A percentile compares a stretch with the other conserved stretches of the same genome.
Evolutionary conservation across 2,797 vertebrate species (phyloP).

Genomic region (Luscinia megarhynchos): DNA sequence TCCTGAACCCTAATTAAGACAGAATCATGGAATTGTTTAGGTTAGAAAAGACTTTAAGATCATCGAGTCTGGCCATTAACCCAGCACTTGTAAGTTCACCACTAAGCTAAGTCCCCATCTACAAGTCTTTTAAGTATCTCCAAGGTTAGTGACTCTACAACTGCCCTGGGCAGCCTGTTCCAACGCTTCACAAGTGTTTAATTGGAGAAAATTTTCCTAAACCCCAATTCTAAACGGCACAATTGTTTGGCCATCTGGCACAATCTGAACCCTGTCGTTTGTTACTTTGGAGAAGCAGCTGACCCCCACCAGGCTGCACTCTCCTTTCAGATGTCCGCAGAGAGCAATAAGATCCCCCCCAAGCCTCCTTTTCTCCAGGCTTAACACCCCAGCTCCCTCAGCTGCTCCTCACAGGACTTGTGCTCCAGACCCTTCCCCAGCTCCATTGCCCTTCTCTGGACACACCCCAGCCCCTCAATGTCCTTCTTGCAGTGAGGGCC

Average conservation of each 20-base stretch:
- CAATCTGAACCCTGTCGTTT: not conserved
- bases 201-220: not conserved
- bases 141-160: not conserved
- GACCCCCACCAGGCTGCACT: not conserved
- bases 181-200: not conserved
- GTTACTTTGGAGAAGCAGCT: not conserved
- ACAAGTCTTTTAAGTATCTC: not conserved
- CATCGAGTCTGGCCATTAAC: not conserved
- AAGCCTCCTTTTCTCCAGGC: not conserved
- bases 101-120: not conserved
- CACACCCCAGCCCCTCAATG: not conserved
- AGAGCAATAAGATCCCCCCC: not conserved
- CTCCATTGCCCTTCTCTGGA: rapidly evolving
- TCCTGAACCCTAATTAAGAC: not conserved
- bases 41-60: not conserved
- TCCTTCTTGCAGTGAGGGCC: rapidly evolving
- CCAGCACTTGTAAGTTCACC: not conserved
- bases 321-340: not conserved
- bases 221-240: not conserved
- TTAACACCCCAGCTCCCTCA: not conserved
- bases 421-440: not conserved
- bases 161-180: not conserved
- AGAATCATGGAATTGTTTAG: not conserved
- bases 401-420: not conserved
- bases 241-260: not conserved